Percentiles rank a stretch among this genome's conserved stretches.
Conservation (phyloP, 2,888 invertebrate genomes). For the Strigamia transsilvanica region DNA sequence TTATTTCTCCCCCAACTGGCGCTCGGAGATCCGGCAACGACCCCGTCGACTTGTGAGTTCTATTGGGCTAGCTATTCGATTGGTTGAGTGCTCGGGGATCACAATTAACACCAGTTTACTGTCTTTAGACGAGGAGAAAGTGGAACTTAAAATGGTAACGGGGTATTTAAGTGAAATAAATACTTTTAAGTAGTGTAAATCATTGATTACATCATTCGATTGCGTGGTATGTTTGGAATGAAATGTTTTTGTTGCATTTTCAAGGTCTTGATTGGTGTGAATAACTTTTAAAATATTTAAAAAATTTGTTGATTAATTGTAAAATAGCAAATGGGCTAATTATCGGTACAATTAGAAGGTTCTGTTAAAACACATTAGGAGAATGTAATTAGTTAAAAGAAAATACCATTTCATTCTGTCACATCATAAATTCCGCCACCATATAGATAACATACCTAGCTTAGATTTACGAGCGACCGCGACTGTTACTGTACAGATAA, state of each 20-base stretch:
- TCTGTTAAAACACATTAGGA: constrained; percentile 18
- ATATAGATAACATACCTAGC: constrained; percentile 42
- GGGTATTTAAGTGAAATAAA: not conserved
- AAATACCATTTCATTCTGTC: constrained; percentile 41
- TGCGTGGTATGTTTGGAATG: too few species aligned
- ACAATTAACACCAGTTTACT: constrained; percentile 32
- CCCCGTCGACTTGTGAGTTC: constrained; percentile 27
- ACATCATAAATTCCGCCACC: constrained; percentile 37
- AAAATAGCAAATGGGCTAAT: constrained; percentile 20
- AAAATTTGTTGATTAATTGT: constrained; percentile 21
- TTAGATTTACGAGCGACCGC: constrained; percentile 17
- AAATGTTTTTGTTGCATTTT: not conserved
- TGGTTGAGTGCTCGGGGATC: constrained; percentile 38
- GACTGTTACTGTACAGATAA: constrained; percentile 18
- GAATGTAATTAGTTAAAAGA: constrained; percentile 48
- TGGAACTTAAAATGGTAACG: not conserved
- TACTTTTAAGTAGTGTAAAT: not conserved
- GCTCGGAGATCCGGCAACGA: constrained; percentile 20
- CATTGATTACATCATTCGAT: too few species aligned
- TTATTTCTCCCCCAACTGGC: constrained; percentile 41
- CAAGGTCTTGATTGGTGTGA: not conserved
- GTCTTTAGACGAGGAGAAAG: constrained; percentile 12
- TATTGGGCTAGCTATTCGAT: constrained; percentile 24
- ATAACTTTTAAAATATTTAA: not conserved
- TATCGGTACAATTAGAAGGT: constrained; percentile 38